Percentiles rank a stretch among this genome's conserved stretches.
Conservation (phyloP, 2,797 vertebrate species). For the Threskiornis aethiopicus region DNA sequence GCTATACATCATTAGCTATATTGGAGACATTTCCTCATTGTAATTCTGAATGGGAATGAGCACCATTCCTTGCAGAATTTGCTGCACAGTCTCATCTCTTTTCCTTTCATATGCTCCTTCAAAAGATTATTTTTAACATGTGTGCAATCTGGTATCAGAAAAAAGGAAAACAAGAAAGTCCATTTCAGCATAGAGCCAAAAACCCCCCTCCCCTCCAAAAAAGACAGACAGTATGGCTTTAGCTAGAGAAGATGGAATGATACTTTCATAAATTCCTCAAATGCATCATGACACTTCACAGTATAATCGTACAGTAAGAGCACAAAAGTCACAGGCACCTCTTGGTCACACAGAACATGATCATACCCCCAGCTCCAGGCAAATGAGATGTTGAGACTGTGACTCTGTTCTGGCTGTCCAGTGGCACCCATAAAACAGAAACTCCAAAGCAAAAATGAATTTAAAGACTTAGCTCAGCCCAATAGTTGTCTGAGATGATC, state of each 20-base stretch:
- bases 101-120: neutral
- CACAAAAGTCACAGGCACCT: neutral
- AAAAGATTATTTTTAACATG: neutral
- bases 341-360: neutral
- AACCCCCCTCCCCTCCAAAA: accelerated
- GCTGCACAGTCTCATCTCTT: neutral
- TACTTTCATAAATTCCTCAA: neutral
- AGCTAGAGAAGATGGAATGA: neutral
- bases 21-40: neutral
- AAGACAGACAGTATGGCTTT: neutral
- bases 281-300: neutral
- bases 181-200: neutral
- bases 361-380: neutral
- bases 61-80: neutral
- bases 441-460: neutral
- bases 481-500: neutral
- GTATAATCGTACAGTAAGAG: neutral
- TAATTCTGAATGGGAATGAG: neutral
- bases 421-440: neutral
- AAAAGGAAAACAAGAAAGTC: neutral
- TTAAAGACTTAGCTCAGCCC: neutral
- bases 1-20: neutral
- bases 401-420: neutral
- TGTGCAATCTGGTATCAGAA: neutral
- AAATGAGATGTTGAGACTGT: neutral